A percentile compares a stretch with the other conserved stretches of the same genome.
Evolutionary conservation across 1,140 invertebrate species (phyloP).

Genomic region (Drosophila guanche): DNA sequence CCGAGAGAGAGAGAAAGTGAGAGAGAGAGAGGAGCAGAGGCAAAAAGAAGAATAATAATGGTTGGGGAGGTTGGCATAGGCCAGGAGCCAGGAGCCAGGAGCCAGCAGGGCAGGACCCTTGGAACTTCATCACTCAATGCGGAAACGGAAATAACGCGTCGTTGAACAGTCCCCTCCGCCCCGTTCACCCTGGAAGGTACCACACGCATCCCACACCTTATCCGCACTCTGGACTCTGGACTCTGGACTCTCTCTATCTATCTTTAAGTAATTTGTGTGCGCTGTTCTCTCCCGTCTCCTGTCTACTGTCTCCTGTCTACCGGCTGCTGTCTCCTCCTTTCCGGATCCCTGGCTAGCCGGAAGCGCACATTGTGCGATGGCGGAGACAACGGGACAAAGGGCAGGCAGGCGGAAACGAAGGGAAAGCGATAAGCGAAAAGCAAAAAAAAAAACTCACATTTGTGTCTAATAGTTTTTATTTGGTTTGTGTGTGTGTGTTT

Average conservation of each 20-base stretch:
- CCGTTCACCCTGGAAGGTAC: background rate
- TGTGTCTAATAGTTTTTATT: conserved; percentile 71
- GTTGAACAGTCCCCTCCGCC: conserved; percentile 37
- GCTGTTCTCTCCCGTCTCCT: conserved; percentile 17
- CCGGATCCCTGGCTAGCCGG: conserved; percentile 39
- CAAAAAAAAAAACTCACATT: conserved; percentile 61
- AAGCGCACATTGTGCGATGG: conserved; percentile 53
- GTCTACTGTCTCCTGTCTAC: too few species aligned
- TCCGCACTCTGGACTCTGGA: conserved; percentile 4
- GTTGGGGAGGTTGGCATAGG: conserved; percentile 5
- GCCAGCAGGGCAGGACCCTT: conserved; percentile 8
- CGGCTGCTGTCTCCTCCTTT: too few species aligned
- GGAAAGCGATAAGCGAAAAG: conserved; percentile 35
- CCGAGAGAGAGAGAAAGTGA: too few species aligned
- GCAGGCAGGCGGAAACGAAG: conserved; percentile 20
- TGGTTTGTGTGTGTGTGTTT: conserved; percentile 6
- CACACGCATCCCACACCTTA: conserved; percentile 38
- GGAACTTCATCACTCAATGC: conserved; percentile 73
- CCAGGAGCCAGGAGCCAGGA: background rate
- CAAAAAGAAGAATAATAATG: conserved; percentile 56
- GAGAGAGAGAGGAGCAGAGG: too few species aligned
- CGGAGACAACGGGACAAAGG: conserved; percentile 24
- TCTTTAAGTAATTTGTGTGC: conserved; percentile 78
- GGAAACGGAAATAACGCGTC: conserved; percentile 78
- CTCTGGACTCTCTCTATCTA: conserved; percentile 38